Conservation (phyloP, 2,113 vertebrate genomes). For the Sylvia atricapilla region DNA sequence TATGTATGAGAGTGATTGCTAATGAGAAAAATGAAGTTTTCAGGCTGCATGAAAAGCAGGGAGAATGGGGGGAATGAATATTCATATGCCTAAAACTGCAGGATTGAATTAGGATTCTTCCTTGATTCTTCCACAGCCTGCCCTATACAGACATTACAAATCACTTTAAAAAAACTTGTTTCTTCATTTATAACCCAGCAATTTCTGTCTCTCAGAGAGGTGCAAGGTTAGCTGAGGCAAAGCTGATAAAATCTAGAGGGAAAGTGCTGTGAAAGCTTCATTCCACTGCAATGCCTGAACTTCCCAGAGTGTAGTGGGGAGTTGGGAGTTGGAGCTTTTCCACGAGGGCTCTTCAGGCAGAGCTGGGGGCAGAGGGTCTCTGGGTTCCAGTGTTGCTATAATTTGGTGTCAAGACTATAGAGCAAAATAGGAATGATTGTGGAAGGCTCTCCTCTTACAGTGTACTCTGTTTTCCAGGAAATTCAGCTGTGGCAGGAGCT, state of each 20-base stretch:
- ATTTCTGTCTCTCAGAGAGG: background rate
- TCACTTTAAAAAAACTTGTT: background rate
- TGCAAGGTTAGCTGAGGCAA: background rate
- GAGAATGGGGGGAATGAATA: background rate
- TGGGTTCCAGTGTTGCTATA: background rate
- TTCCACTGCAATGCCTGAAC: background rate
- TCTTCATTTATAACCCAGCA: background rate
- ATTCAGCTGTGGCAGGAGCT: background rate
- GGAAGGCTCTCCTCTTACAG: background rate
- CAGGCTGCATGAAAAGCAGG: background rate
- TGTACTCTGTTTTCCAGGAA: background rate
- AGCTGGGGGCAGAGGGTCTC: background rate
- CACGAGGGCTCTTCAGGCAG: background rate
- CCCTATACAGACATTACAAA: background rate
- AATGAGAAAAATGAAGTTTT: constrained; percentile 8
- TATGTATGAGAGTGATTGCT: constrained; percentile 6
- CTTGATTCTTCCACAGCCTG: background rate
- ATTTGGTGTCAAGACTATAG: background rate
- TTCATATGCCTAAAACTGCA: constrained; percentile 1
- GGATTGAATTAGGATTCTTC: background rate
- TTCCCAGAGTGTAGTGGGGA: background rate
- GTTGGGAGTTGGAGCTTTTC: background rate
- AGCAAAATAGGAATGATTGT: background rate
- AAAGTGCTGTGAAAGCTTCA: background rate
- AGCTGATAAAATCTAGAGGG: background rate